Percentiles rank a stretch among this genome's conserved stretches.
phyloP scores from a whole-genome alignment of 2,113 vertebrate genomes.

The human (Homo sapiens) region DNA sequence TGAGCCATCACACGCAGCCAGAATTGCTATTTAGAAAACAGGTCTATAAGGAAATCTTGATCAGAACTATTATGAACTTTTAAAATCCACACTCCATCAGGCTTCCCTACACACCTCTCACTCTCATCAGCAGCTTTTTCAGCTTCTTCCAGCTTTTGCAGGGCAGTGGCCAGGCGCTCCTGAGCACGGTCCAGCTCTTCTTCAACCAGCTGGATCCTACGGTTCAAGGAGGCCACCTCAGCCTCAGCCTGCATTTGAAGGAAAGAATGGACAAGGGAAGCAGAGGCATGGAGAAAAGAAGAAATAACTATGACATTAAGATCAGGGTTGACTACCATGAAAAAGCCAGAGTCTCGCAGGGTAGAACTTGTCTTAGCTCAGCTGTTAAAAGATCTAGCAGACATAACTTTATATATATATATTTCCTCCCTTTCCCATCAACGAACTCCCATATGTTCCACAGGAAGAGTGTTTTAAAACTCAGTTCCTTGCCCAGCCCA shows the following conservation, averaged over 20 bases:
- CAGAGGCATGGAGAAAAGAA: background rate
- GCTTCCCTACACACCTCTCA: constrained; percentile 86
- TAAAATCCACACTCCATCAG: background rate
- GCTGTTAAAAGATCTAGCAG: background rate
- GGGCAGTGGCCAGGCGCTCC: constrained; percentile 90
- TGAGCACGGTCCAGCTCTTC: constrained; percentile 93
- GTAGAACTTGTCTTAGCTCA: background rate
- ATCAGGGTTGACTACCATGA: background rate
- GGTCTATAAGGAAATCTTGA: background rate
- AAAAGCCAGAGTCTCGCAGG: background rate
- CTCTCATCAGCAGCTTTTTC: constrained; percentile 95
- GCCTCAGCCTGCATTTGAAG: constrained; percentile 88
- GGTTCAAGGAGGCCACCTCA: constrained; percentile 90
- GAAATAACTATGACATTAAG: background rate
- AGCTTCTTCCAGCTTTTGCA: constrained; percentile 93
- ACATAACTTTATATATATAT: background rate
- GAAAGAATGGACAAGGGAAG: background rate
- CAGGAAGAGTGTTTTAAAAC: constrained; percentile 17
- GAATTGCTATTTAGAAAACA: background rate
- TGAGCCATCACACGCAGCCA: no score
- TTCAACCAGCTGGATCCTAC: constrained; percentile 94
- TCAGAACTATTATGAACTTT: background rate
- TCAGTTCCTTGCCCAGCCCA: constrained; percentile 14
- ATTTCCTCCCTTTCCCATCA: background rate
- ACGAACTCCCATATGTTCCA: background rate